A percentile compares a stretch with the other conserved stretches of the same genome.
These are phyloP conservation scores for Sialia sialis DNA, from an alignment of 2,113 vertebrate species.

Conservation along the genomic window DNA sequence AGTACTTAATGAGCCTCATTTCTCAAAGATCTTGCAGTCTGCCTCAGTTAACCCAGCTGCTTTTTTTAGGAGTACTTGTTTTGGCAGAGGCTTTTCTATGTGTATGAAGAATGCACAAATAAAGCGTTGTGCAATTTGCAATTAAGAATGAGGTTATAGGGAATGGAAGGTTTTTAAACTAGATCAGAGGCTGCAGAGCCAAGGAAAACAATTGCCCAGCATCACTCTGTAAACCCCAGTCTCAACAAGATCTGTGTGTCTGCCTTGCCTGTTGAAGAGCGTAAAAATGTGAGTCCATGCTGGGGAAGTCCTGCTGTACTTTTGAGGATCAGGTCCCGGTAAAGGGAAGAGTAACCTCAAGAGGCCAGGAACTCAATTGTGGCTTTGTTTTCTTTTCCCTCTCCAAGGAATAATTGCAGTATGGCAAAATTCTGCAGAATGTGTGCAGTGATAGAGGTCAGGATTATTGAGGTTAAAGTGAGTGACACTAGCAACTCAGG, in stretches of 20 bases:
- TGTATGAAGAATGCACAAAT: conserved; percentile 31
- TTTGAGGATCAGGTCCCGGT: background rate
- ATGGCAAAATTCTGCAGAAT: background rate
- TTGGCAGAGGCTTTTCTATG: conserved; percentile 33
- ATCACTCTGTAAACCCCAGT: background rate
- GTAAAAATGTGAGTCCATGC: background rate
- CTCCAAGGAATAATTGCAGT: background rate
- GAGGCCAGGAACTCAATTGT: background rate
- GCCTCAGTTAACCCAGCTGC: conserved; percentile 49
- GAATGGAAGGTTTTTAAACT: background rate
- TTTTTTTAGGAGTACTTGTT: conserved; percentile 55
- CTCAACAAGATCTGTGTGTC: background rate
- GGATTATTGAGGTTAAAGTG: background rate
- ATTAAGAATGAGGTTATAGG: conserved; percentile 27
- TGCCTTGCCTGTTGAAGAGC: background rate
- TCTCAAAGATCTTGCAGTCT: conserved; percentile 31
- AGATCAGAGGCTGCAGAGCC: background rate
- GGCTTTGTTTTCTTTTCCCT: background rate
- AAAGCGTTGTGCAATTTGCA: conserved; percentile 35
- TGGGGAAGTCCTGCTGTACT: background rate
- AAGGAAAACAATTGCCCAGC: background rate
- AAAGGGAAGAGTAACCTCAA: background rate
- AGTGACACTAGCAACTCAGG: background rate
- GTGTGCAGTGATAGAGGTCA: background rate
- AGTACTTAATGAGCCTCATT: conserved; percentile 49